Evolutionary conservation across 2,888 invertebrate species (phyloP).

Genomic region (Nemapogon koenigi): DNA sequence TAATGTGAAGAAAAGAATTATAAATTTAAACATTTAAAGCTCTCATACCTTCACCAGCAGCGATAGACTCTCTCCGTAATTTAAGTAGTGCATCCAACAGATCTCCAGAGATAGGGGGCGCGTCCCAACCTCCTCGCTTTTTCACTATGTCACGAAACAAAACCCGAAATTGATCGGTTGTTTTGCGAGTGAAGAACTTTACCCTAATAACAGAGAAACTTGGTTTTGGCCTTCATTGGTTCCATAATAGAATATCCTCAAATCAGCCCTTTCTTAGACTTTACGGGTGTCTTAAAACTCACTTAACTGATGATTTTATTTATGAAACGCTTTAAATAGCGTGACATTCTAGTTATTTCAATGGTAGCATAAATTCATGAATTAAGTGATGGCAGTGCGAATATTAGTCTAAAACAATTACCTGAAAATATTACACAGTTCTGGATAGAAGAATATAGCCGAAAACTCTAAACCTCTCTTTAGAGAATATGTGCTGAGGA

Average conservation of each 20-base stretch:
- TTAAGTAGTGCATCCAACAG: conserved; percentile 34
- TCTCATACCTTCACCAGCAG: conserved; percentile 24
- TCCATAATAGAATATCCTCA: neutral
- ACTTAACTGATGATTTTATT: too few relatives aligned
- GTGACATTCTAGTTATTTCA: too few relatives aligned
- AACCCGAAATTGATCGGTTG: conserved; percentile 24
- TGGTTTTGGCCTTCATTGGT: neutral
- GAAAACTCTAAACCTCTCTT: conserved; percentile 26
- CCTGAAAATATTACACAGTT: conserved; percentile 28
- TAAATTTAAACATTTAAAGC: too few relatives aligned
- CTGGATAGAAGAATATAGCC: conserved; percentile 33
- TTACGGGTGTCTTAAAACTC: too few relatives aligned
- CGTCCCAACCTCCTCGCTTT: conserved; percentile 24
- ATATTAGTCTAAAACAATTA: too few relatives aligned
- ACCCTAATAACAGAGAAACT: conserved; percentile 27
- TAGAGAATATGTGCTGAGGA: conserved; percentile 24
- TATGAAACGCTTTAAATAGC: too few relatives aligned
- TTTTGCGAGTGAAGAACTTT: conserved; percentile 29
- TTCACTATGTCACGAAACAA: conserved; percentile 24
- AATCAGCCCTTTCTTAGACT: too few relatives aligned
- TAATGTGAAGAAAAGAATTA: too few relatives aligned
- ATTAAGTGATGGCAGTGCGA: too few relatives aligned
- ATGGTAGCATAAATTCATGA: too few relatives aligned
- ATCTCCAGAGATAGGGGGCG: conserved; percentile 22
- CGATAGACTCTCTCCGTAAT: conserved; percentile 27